Evolutionary conservation across 2,113 vertebrate species (phyloP).

Genomic region (Zosterops pallidus): DNA sequence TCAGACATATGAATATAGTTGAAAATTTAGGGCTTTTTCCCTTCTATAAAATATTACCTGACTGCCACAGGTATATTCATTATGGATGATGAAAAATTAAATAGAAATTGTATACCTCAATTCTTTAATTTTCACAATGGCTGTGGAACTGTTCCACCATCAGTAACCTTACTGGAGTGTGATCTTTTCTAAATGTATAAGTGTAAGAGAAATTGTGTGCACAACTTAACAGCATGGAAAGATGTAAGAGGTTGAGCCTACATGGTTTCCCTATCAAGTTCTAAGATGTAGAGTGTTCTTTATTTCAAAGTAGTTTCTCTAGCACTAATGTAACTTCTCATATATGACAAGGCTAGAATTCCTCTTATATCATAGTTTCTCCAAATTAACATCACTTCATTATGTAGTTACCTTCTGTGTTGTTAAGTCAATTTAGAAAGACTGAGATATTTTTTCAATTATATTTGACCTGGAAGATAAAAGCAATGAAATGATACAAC

Average conservation of each 20-base stretch:
- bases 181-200: neutral
- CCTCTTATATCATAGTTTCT: neutral
- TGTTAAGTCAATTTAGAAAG: neutral
- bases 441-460: neutral
- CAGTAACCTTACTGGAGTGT: neutral
- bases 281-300: neutral
- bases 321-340: neutral
- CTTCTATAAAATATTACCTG: neutral
- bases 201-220: neutral
- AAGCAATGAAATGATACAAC: neutral
- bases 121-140: neutral
- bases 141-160: neutral
- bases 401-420: neutral
- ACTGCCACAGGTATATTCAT: neutral
- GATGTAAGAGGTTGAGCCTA: neutral
- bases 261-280: neutral
- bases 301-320: neutral
- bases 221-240: neutral
- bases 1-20: neutral
- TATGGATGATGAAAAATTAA: neutral
- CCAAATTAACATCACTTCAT: neutral
- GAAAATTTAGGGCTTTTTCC: neutral
- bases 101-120: neutral
- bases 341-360: neutral
- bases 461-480: neutral